Evolutionary conservation across 2,888 invertebrate species (phyloP), one percentile per base, ranked within the genome.

Genomic region (Agonopterix heracliana): DNA sequence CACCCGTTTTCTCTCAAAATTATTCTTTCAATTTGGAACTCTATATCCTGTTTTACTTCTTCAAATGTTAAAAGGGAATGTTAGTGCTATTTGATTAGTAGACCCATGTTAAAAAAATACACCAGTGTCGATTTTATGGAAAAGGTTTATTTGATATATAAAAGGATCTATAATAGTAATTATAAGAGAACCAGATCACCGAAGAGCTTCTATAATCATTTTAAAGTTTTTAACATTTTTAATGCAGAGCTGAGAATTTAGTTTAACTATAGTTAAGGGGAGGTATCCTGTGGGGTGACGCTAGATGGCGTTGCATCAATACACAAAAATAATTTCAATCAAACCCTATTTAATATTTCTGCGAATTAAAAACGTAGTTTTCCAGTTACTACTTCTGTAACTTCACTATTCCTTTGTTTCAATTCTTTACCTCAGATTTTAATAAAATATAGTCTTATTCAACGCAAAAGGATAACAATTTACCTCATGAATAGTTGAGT

Each of bases 81-180:
- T 87, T 87, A 87, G 87, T 86, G 66, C 78, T 26, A 26, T 81
- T 60, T 62, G 60, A 88, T 88, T 87, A 88, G 87, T 88, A 79
- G 63, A 66, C 88, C 87, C 88, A 87, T 86, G 86, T 88, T 88
- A 88, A 87, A 88, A 88, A 75, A 88, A 87, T 87, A 88, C 87
- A 86, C 87, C 86, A 81, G 68, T 68, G 54, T 86, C 71, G 84
- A 86, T 87, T 87, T 86, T 81, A 86, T 85, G 81, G 85, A 81
- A 85, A 85, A 84, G 86, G 81, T 86, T 81, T 85, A 82, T 86
- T 85, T 79, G 75, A 82, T 82, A 83, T 84, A 83, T 83, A 81
- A 78, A 82, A 67, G 60, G 67, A 73, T 68, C 61, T 66, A 75
- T 41, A 74, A 68, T 74, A 80, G 78, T 72, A 78, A 72, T 80